Conservation (phyloP, 1,140 invertebrate genomes). For the Marisa cornuarietis region DNA sequence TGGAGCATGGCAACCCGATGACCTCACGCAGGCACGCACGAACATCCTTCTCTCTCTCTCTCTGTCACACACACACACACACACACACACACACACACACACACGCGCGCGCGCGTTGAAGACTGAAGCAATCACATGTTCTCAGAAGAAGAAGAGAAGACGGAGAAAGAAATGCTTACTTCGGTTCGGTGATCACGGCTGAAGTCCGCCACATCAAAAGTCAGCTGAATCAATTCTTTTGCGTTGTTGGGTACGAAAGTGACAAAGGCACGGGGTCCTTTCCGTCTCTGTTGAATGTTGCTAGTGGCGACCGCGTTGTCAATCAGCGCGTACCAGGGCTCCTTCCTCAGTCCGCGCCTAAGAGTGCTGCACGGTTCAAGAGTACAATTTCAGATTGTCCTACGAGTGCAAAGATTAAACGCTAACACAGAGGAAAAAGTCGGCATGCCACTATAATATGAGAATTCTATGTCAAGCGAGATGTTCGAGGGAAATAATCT, state of each 20-base stretch:
- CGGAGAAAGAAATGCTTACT: slow-evolving; percentile 28
- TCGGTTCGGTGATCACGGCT: slow-evolving; percentile 38
- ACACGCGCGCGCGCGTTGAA: too few species aligned
- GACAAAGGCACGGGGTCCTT: slow-evolving; percentile 42
- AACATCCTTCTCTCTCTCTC: neutral
- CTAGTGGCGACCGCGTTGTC: slow-evolving; percentile 44
- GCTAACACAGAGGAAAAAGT: too few species aligned
- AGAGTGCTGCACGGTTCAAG: slow-evolving; percentile 18
- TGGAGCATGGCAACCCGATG: too few species aligned
- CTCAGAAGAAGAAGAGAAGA: neutral
- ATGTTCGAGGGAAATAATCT: too few species aligned
- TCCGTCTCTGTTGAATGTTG: slow-evolving; percentile 32
- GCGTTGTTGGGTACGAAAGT: slow-evolving; percentile 44
- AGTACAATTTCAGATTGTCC: neutral
- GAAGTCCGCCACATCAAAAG: slow-evolving; percentile 49
- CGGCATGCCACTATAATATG: too few species aligned
- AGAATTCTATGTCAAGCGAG: too few species aligned
- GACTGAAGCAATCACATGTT: neutral
- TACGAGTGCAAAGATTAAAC: neutral
- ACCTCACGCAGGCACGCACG: neutral
- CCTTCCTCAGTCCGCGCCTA: slow-evolving; percentile 22
- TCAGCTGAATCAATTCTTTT: slow-evolving; percentile 43
- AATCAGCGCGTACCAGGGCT: slow-evolving; percentile 46
- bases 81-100: too few species aligned
- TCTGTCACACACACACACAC: neutral